A percentile compares a stretch with the other conserved stretches of the same genome.
These are phyloP conservation scores for Carollia perspicillata DNA, from an alignment of 2,113 vertebrate species.

Conservation along the genomic window DNA sequence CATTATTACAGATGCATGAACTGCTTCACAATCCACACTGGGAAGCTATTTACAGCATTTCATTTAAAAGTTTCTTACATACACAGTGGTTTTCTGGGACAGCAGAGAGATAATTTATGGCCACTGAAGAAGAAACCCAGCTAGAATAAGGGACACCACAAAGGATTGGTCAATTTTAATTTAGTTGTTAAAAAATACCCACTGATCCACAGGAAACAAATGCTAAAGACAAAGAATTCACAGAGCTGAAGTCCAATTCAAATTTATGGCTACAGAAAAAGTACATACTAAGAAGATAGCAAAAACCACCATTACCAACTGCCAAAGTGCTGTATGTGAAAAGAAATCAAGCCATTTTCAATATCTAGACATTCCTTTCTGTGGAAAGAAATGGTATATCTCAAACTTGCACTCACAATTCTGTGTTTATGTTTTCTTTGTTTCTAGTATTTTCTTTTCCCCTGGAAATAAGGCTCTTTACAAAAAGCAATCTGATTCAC, in stretches of 20 bases:
- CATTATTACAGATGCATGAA: background rate
- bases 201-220: background rate
- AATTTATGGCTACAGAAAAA: background rate
- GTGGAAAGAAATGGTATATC: background rate
- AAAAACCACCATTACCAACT: background rate
- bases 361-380: background rate
- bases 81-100: background rate
- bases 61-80: constrained; percentile 47
- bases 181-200: background rate
- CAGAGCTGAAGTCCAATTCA: background rate
- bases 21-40: background rate
- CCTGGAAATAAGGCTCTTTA: background rate
- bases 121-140: constrained; percentile 49
- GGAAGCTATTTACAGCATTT: background rate
- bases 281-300: background rate
- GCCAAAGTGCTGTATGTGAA: background rate
- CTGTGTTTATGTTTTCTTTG: background rate
- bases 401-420: background rate
- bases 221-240: background rate
- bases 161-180: background rate
- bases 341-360: background rate
- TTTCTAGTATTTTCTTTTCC: background rate
- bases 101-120: background rate
- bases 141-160: background rate
- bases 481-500: background rate